Evolutionary conservation across 2,113 vertebrate genomes (phyloP).

Genomic region (Ibidorhyncha struthersii): DNA sequence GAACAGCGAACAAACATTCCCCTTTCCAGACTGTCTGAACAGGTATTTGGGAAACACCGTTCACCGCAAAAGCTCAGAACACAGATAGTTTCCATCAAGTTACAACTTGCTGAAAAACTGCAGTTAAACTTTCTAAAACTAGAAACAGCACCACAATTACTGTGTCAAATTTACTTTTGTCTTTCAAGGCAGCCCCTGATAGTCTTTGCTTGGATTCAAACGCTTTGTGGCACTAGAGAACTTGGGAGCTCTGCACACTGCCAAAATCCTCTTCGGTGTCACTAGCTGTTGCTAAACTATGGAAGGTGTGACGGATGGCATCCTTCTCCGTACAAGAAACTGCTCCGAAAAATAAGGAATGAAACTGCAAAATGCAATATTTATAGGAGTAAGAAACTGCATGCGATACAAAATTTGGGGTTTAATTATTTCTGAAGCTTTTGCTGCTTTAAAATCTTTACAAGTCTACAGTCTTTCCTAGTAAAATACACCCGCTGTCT

Average conservation of each 20-base stretch:
- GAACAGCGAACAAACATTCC: not conserved
- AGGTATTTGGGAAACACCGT: not conserved
- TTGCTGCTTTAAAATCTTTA: not conserved
- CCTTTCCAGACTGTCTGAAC: not conserved
- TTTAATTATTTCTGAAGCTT: not conserved
- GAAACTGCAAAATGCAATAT: constrained; percentile 74
- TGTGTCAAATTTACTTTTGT: rapidly evolving
- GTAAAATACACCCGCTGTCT: not conserved
- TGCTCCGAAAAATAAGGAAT: constrained; percentile 86
- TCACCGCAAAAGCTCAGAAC: too few species aligned
- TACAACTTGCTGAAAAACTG: not conserved
- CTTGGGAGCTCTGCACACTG: not conserved
- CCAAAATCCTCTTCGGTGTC: constrained; percentile 78
- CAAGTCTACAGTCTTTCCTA: not conserved
- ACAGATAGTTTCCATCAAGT: not conserved
- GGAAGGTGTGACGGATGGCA: not conserved
- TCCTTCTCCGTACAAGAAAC: constrained; percentile 68
- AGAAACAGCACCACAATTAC: not conserved
- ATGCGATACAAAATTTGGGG: not conserved
- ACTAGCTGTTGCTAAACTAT: constrained; percentile 79
- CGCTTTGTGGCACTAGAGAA: not conserved
- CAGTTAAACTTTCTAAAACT: not conserved
- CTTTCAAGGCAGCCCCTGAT: rapidly evolving
- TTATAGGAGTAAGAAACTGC: not conserved
- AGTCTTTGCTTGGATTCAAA: not conserved